These are phyloP conservation scores for Lithosia quadra DNA, from an alignment of 2,888 invertebrate genomes.

Conservation along the genomic window DNA sequence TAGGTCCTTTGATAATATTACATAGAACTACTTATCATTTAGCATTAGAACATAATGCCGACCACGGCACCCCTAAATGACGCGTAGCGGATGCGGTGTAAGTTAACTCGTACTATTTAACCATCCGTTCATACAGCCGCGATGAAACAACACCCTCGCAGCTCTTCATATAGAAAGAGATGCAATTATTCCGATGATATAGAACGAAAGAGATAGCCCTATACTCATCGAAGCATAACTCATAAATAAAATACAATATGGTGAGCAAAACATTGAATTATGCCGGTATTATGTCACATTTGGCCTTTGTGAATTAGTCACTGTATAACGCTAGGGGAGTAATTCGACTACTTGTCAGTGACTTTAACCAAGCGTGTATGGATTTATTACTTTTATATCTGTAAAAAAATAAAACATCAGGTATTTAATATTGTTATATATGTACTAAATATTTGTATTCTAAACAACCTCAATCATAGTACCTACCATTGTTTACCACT, in stretches of 20 bases:
- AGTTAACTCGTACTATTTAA: slow-evolving; percentile 86
- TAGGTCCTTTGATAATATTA: background rate
- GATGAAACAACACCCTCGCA: slow-evolving; percentile 78
- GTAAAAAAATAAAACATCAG: slow-evolving; percentile 22
- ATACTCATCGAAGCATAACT: slow-evolving; percentile 82
- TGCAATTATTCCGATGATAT: slow-evolving; percentile 50
- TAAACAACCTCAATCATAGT: background rate
- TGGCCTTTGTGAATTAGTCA: slow-evolving; percentile 86
- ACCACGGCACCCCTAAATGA: slow-evolving; percentile 79
- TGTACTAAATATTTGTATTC: background rate
- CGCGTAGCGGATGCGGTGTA: slow-evolving; percentile 84
- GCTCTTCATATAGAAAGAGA: slow-evolving; percentile 62
- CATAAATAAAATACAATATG: slow-evolving; percentile 88
- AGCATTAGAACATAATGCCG: slow-evolving; percentile 61
- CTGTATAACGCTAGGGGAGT: slow-evolving; percentile 72
- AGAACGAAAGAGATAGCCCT: slow-evolving; percentile 61
- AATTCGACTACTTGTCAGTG: slow-evolving; percentile 73
- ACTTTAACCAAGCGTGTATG: slow-evolving; percentile 70
- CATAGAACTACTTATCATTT: slow-evolving; percentile 36
- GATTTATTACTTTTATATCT: slow-evolving; percentile 67
- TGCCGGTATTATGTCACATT: slow-evolving; percentile 87
- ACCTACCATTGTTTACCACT: too few relatives aligned
- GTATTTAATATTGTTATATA: background rate
- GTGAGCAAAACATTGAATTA: slow-evolving; percentile 88
- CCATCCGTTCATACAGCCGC: slow-evolving; percentile 82